Conservation (phyloP, 2,113 vertebrate genomes). For the Typhlomys cinereus region DNA sequence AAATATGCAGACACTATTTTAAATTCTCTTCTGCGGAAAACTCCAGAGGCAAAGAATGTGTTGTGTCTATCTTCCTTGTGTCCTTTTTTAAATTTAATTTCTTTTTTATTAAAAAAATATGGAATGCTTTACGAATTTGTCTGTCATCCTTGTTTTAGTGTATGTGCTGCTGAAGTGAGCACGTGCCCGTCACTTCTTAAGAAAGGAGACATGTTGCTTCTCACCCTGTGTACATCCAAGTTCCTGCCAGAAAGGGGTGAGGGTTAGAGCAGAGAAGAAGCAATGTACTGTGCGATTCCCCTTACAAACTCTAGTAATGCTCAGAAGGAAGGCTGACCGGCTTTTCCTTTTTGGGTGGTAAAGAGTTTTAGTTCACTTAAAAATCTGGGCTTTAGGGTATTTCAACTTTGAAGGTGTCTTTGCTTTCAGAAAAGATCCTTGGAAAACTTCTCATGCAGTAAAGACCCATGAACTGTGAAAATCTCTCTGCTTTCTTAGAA, state of each 20-base stretch:
- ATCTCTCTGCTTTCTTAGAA: not conserved
- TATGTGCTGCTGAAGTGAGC: too few species aligned
- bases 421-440: conserved; percentile 92
- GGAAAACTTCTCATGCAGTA: not conserved
- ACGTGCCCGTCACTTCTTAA: too few species aligned
- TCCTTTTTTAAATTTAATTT: too few species aligned
- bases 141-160: too few species aligned
- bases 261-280: not conserved
- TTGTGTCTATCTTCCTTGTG: not conserved
- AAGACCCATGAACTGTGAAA: not conserved
- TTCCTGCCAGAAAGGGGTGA: not conserved
- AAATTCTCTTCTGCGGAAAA: not conserved
- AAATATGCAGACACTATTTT: not conserved
- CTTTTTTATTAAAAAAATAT: too few species aligned
- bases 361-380: not conserved
- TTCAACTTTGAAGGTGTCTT: conserved; percentile 49
- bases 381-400: not conserved
- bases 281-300: not conserved
- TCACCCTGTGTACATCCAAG: not conserved
- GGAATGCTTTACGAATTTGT: too few species aligned
- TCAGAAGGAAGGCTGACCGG: too few species aligned
- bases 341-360: not conserved
- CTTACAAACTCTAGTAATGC: not conserved
- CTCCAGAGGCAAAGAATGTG: accelerated
- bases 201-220: not conserved